Evolutionary conservation across 2,113 vertebrate genomes (phyloP).

Genomic region (Oriolus oriolus): DNA sequence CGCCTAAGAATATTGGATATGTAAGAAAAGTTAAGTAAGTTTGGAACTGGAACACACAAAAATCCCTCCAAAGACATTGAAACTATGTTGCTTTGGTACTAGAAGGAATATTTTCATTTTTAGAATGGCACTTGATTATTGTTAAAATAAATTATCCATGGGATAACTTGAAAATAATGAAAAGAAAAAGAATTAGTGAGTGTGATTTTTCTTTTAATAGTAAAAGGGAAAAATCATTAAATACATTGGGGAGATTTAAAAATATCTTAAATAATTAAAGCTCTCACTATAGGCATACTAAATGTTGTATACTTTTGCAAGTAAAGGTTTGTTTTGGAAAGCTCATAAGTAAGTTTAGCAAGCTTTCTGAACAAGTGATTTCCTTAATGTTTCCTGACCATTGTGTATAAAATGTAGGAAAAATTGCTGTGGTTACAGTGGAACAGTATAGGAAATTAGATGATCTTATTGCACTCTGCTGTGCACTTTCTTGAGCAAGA

Average conservation of each 20-base stretch:
- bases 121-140: background rate
- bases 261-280: background rate
- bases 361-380: constrained; percentile 9
- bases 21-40: background rate
- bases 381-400: background rate
- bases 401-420: background rate
- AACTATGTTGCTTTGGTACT: background rate
- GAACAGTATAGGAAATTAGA: background rate
- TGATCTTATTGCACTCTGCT: background rate
- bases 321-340: background rate
- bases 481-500: background rate
- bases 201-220: background rate
- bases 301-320: background rate
- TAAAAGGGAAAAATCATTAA: background rate
- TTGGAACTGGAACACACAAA: background rate
- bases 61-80: background rate
- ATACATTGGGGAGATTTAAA: background rate
- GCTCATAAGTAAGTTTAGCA: background rate
- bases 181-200: background rate
- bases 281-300: background rate
- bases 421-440: background rate
- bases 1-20: background rate
- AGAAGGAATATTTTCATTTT: background rate
- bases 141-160: background rate
- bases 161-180: background rate